Evolutionary conservation across 2,797 vertebrate species (phyloP).

Genomic region (Capromys pilorides): DNA sequence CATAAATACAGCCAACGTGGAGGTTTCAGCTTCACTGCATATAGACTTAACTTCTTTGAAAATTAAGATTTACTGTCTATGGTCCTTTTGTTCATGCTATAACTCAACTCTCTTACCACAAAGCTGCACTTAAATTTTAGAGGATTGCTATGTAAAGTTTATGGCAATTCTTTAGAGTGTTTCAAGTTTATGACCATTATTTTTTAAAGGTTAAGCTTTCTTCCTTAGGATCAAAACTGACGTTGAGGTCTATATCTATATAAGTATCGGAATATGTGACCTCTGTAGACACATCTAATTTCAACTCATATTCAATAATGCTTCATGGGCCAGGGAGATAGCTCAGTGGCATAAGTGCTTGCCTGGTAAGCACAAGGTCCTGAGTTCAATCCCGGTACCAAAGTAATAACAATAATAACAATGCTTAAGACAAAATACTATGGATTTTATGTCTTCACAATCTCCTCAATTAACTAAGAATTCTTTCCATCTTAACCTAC

Average conservation of each 20-base stretch:
- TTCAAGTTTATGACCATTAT: not conserved
- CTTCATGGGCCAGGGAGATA: not conserved
- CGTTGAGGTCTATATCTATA: not conserved
- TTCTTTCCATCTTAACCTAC: not conserved
- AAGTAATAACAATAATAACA: not conserved
- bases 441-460: not conserved
- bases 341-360: too few species aligned
- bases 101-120: not conserved
- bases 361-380: too few species aligned
- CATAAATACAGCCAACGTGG: not conserved
- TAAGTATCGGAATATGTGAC: not conserved
- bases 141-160: not conserved
- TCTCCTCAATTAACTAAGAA: not conserved
- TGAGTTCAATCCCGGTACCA: too few species aligned
- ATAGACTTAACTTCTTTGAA: not conserved
- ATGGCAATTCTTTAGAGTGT: not conserved
- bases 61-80: constrained; percentile 13
- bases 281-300: constrained; percentile 12
- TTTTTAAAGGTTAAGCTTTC: not conserved
- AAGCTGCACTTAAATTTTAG: not conserved
- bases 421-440: constrained; percentile 11
- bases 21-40: not conserved
- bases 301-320: not conserved
- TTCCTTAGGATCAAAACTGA: constrained; percentile 16
- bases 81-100: not conserved